These are phyloP conservation scores for Pelecanus crispus DNA, from an alignment of 2,113 vertebrate genomes.

Conservation along the genomic window DNA sequence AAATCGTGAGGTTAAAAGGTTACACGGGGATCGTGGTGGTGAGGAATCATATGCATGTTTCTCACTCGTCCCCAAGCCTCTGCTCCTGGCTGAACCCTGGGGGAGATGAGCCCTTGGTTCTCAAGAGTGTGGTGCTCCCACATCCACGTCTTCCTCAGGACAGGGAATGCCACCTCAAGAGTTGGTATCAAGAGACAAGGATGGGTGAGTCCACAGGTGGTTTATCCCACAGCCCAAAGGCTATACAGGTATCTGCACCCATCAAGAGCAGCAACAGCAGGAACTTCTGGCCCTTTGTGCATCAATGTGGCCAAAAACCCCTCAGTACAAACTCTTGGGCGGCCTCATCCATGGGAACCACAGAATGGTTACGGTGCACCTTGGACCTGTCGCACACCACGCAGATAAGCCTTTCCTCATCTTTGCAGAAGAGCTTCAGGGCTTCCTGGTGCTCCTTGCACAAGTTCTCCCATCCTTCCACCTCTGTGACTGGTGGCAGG, in stretches of 20 bases:
- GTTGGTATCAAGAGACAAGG: not conserved
- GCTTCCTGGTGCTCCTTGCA: conserved; percentile 77
- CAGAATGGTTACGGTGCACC: conserved; percentile 68
- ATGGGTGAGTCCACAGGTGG: not conserved
- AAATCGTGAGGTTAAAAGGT: not conserved
- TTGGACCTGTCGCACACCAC: conserved; percentile 73
- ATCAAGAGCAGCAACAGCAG: not conserved
- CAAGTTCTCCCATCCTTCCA: not conserved
- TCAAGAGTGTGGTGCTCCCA: not conserved
- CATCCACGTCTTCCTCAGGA: not conserved
- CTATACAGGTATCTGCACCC: not conserved
- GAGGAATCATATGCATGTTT: not conserved
- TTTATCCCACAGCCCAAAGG: too few relatives aligned
- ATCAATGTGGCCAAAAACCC: not conserved
- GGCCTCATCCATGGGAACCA: conserved; percentile 74
- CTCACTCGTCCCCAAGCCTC: too few relatives aligned
- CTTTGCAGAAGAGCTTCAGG: conserved; percentile 79
- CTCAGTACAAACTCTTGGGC: conserved; percentile 71
- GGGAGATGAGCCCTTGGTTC: not conserved
- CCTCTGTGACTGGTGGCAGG: not conserved
- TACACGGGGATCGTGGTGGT: not conserved
- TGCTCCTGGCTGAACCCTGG: too few relatives aligned
- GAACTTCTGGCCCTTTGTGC: not conserved
- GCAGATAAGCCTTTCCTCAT: conserved; percentile 76
- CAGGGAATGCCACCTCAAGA: not conserved